Base-by-base conservation (phyloP, 2,888 invertebrate species). In the Muscina levida region DNA sequence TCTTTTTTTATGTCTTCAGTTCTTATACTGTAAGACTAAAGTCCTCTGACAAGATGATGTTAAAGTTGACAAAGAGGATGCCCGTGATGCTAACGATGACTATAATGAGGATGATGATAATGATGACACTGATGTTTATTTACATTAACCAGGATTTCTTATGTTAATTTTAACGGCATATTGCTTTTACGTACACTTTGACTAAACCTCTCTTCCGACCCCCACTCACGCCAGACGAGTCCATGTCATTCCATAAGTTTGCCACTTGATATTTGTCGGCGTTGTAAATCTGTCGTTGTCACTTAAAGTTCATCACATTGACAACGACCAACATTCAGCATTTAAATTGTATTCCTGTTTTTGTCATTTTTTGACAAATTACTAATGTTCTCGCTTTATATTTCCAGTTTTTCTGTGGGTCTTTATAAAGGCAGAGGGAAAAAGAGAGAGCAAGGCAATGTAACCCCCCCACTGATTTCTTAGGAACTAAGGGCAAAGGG, bases 71-170 rank as follows among this genome's bases (percentile, higher is more conserved):
- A n/a, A 89, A 87, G 62, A 90, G 90, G 79, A 85, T 85, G 77
- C 86, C 86, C 1, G 89, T 88, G 13, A 88, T 88, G 24, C 75
- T 90, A 26, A 80, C 87, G 53, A 82, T 88, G 8, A 19, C 19
- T 2, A 51, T 11, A 1, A 51, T 13, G 8, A 19, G 0, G 22
- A 2, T n/a, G 22, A 62, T 19, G 42, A 42, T 6, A 39, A 22
- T 22, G 39, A 62, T 62, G 62, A 62, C 65, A 19, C 39, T 73
- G 65, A 17, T 73, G 72, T 76, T 76, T 76, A 72, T 79, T 79
- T 79, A 76, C 79, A 76, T 79, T 72, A 79, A 79, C 68, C 68
- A 57, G 75, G 75, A 75, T 79, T 79, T 79, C 68, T 79, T 79
- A 79, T 79, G 79, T 79, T 76, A 79, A 79, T 79, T 79, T 72